Evolutionary conservation across 2,888 invertebrate species (phyloP), one percentile per base, ranked within the genome.

Genomic region (Branchellion lobata): DNA sequence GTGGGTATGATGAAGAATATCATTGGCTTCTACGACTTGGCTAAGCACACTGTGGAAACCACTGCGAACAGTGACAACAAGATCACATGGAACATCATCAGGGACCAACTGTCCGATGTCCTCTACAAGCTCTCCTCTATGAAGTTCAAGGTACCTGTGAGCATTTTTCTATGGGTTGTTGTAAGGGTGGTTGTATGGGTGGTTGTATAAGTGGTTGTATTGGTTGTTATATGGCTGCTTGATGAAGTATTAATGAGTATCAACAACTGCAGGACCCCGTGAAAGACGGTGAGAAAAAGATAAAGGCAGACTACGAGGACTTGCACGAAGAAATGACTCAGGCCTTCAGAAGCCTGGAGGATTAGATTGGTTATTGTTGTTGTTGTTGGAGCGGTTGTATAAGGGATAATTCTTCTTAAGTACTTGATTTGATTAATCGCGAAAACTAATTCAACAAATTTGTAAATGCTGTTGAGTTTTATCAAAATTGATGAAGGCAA

Each of bases 31-130:
- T 99, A 98, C 89, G 99, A 99, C 89, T 92, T 97, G 93, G 92
- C 99, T 51, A 92, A 95, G 82, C 98, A 98, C 88, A 94, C 97
- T 0, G 97, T 99, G 0, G 98, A 99, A 90, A 92, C 94, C 82
- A 99, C 99, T 36, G 95, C 98, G 79, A 97, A 98, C 90, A 95
- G 95, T 68, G 99, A 99, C 88, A 96, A 97, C 90, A 98, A 98
- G 90, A 93, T 95, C 86, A 99, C 99, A 82, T 99, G 98, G 97
- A 92, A 93, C 86, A 93, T 94, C 79, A 99, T 99, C 88, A 92
- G 95, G 83, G 99, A 99, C 87, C 93, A 95, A 85, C 95, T 99
- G 95, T 93, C 93, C 86, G 86, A 93, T 87, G 93, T 95, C 85
- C 91, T 99, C 85, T 97, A 99, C 90, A 95, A 97, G 88, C 91